phyloP scores from a whole-genome alignment of 1,140 invertebrate genomes.

The Tetraneura akinire region DNA sequence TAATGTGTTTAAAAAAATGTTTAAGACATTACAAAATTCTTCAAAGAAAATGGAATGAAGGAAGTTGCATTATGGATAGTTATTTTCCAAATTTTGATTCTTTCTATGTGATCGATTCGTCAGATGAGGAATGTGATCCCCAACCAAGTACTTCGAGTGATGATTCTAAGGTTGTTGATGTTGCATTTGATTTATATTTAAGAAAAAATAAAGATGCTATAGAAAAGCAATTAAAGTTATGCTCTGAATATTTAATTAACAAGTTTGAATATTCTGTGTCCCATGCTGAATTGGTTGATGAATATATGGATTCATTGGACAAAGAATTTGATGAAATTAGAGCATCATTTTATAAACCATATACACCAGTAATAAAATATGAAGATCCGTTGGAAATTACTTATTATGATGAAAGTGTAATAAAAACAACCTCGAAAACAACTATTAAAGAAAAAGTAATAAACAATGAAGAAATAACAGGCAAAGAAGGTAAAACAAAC shows the following conservation, averaged over 20 bases:
- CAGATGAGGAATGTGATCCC: background rate
- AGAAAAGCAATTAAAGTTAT: background rate
- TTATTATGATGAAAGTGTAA: too few species aligned
- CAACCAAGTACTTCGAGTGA: background rate
- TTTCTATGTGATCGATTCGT: background rate
- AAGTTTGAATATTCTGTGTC: background rate
- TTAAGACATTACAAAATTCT: background rate
- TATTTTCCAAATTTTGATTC: slow-evolving; percentile 4
- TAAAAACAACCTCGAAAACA: background rate
- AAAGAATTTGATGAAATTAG: background rate
- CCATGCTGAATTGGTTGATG: background rate
- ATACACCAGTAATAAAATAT: background rate
- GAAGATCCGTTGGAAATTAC: background rate
- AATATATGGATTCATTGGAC: background rate
- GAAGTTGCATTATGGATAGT: background rate
- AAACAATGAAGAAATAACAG: background rate
- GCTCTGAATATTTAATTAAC: background rate
- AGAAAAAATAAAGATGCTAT: background rate
- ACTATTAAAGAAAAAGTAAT: background rate
- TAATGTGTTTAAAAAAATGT: background rate
- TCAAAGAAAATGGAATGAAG: background rate
- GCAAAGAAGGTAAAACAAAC: background rate
- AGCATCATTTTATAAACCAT: background rate
- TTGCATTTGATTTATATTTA: background rate
- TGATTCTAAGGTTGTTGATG: background rate